phyloP scores from a whole-genome alignment of 2,888 invertebrate species.

The Azorinus chamasolen region DNA sequence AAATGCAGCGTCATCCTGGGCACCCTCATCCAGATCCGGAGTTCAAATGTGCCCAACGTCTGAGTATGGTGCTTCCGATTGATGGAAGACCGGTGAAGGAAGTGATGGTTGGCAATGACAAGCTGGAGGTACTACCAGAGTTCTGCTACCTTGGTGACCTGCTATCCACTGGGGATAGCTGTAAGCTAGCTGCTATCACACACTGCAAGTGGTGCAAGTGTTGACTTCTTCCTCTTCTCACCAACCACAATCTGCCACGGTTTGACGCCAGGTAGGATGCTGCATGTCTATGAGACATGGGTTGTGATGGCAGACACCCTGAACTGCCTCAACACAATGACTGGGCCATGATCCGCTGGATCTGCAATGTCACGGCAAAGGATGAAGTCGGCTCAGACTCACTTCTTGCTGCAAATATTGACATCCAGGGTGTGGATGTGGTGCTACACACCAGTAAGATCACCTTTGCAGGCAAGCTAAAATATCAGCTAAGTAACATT shows the following conservation, averaged over 20 bases:
- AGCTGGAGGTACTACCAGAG: constrained; percentile 1
- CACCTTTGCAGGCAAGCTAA: too few species aligned
- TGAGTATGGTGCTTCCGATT: too few species aligned
- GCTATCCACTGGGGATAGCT: constrained; percentile 3
- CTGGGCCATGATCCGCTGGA: not conserved
- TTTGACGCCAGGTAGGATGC: not conserved
- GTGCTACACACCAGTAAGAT: too few species aligned
- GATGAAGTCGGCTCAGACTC: constrained; percentile 9
- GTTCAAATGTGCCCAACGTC: too few species aligned
- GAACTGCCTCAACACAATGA: not conserved
- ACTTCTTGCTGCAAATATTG: too few species aligned
- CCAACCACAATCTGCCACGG: not conserved
- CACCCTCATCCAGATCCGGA: not conserved
- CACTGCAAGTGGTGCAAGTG: not conserved
- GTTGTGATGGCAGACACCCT: not conserved
- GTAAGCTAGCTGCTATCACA: constrained; percentile 1
- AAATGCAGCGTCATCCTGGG: not conserved
- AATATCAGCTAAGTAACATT: too few species aligned
- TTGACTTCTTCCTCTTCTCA: not conserved
- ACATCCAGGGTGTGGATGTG: too few species aligned
- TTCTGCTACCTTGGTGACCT: constrained; percentile 16
- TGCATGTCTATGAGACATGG: not conserved
- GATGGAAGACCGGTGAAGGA: not conserved
- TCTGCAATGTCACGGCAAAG: constrained; percentile 12
- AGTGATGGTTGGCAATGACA: not conserved